phyloP scores from a whole-genome alignment of 2,113 vertebrate genomes.

The Oxyruncus cristatus region DNA sequence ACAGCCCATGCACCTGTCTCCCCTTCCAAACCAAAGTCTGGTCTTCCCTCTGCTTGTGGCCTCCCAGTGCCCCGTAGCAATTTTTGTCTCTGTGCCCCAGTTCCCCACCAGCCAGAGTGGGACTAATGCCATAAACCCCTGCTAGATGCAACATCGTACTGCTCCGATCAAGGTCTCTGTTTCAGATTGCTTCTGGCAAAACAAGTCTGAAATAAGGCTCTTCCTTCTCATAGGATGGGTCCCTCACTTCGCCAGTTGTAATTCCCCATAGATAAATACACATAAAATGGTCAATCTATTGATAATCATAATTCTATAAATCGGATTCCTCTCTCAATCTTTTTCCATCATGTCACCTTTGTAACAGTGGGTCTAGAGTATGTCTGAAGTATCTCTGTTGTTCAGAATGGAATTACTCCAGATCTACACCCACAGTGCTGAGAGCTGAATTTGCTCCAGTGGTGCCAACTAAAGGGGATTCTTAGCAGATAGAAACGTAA shows the following conservation, averaged over 20 bases:
- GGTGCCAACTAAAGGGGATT: slow-evolving; percentile 10
- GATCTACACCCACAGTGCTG: slow-evolving; percentile 11
- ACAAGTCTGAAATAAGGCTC: neutral
- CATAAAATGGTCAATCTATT: neutral
- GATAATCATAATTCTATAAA: neutral
- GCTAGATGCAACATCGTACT: fast-evolving
- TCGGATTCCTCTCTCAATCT: neutral
- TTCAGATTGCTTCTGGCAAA: neutral
- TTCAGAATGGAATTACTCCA: slow-evolving; percentile 36
- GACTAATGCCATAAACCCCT: neutral
- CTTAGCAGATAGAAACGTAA: slow-evolving; percentile 50
- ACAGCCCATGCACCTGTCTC: neutral
- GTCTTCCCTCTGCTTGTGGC: neutral
- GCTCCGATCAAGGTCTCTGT: neutral
- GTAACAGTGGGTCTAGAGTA: neutral
- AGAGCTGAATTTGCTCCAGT: slow-evolving; percentile 39
- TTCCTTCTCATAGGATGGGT: neutral
- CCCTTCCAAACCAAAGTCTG: neutral
- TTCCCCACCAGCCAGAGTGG: neutral
- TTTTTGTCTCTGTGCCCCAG: neutral
- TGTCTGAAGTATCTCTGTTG: neutral
- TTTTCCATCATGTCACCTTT: neutral
- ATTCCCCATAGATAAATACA: neutral
- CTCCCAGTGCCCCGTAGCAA: neutral
- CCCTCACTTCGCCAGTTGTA: neutral